A percentile compares a stretch with the other conserved stretches of the same genome.
phyloP scores from a whole-genome alignment of 1,140 invertebrate species.

The Globodera rostochiensis region DNA sequence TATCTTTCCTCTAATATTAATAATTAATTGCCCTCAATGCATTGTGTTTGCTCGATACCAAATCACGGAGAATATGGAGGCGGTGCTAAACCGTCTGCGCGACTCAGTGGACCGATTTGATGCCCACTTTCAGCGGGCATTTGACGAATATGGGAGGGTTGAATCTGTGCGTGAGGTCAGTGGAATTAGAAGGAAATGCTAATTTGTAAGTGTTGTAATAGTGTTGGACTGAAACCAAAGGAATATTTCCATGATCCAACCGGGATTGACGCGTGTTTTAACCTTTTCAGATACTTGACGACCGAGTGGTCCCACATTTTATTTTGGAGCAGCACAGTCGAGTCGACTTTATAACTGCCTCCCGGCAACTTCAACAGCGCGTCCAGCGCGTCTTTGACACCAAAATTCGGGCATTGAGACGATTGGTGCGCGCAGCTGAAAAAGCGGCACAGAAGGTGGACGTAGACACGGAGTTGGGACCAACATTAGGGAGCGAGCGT shows the following conservation, averaged over 20 bases:
- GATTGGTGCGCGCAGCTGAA: not conserved
- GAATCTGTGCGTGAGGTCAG: constrained; percentile 4
- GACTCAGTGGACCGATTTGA: constrained; percentile 7
- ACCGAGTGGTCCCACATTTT: not conserved
- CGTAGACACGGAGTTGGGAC: constrained; percentile 1
- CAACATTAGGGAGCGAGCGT: not conserved
- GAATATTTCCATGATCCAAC: no score
- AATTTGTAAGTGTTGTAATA: no score
- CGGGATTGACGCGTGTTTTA: no score
- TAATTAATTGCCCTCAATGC: not conserved
- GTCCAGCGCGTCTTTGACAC: not conserved
- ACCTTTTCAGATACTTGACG: not conserved
- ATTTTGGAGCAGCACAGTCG: constrained; percentile 15
- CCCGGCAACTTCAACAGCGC: not conserved
- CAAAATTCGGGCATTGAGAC: not conserved
- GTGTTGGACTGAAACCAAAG: no score
- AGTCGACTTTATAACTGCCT: not conserved
- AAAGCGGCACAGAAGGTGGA: constrained; percentile 5
- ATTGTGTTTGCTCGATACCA: not conserved
- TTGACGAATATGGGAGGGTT: not conserved
- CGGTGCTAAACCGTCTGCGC: not conserved
- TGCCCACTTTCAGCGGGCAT: not conserved
- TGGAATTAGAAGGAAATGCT: not conserved
- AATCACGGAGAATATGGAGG: not conserved
- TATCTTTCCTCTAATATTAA: not conserved